A percentile compares a stretch with the other conserved stretches of the same genome.
These are phyloP conservation scores for Heterotis niloticus DNA, from an alignment of 2,113 vertebrate genomes.

Conservation along the genomic window DNA sequence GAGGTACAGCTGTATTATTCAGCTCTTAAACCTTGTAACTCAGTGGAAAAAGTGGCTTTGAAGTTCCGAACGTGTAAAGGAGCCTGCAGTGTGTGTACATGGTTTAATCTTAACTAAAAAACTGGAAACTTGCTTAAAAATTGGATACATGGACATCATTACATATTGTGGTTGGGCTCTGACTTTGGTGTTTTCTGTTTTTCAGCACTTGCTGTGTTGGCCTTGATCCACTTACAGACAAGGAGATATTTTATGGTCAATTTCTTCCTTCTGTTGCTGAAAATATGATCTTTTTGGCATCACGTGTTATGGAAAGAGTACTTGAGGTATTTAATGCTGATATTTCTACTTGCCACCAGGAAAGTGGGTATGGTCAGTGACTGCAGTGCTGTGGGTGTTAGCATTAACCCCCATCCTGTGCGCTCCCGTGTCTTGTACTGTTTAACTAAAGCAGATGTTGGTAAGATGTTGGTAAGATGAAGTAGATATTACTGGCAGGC, in stretches of 20 bases:
- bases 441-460: too few species aligned
- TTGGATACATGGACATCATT: not conserved
- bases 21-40: too few species aligned
- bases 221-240: slow-evolving; percentile 67
- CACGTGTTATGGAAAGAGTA: slow-evolving; percentile 51
- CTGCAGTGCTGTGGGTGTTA: too few species aligned
- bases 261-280: slow-evolving; percentile 70
- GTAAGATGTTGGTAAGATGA: too few species aligned
- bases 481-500: too few species aligned
- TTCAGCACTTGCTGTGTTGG: slow-evolving; percentile 75
- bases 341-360: not conserved
- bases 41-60: not conserved
- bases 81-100: not conserved
- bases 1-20: too few species aligned
- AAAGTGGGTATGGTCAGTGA: not conserved
- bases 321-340: slow-evolving; percentile 24
- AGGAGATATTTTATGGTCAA: slow-evolving; percentile 67
- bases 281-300: slow-evolving; percentile 69
- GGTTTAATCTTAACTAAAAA: not conserved
- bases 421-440: too few species aligned
- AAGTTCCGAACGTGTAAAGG: not conserved
- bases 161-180: not conserved
- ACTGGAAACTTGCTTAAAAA: not conserved
- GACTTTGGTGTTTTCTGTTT: slow-evolving; percentile 20
- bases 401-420: too few species aligned